phyloP scores from a whole-genome alignment of 2,888 invertebrate genomes.

The Machimus rusticus region DNA sequence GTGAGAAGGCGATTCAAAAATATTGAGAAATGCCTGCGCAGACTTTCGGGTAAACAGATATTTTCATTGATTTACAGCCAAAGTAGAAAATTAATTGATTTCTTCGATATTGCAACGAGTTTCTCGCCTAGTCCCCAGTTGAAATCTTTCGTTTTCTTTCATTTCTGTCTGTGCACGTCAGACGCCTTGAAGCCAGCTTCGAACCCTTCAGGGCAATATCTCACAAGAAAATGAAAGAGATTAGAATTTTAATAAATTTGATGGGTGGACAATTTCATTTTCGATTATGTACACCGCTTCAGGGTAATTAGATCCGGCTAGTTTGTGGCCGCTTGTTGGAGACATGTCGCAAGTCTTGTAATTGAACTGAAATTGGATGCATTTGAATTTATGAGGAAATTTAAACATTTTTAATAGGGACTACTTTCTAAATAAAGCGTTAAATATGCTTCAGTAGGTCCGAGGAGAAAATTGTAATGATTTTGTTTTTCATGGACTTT shows the following conservation, averaged over 20 bases:
- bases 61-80: not conserved
- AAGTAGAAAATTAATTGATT: constrained; percentile 7
- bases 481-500: not conserved
- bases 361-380: not conserved
- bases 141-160: constrained; percentile 14
- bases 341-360: not conserved
- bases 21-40: constrained; percentile 12
- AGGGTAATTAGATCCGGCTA: not conserved
- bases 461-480: not conserved
- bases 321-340: not conserved
- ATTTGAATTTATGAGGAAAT: not conserved
- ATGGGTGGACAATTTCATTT: not conserved
- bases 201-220: not conserved
- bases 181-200: not conserved
- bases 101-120: not conserved
- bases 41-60: not conserved
- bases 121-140: not conserved
- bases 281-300: not conserved
- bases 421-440: not conserved
- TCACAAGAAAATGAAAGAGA: not conserved
- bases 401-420: not conserved
- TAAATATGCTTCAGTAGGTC: not conserved
- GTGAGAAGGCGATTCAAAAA: not conserved
- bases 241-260: constrained; percentile 1
- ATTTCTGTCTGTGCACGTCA: not conserved